phyloP scores from a whole-genome alignment of 1,140 invertebrate species.

The Drosophila sucinea region DNA sequence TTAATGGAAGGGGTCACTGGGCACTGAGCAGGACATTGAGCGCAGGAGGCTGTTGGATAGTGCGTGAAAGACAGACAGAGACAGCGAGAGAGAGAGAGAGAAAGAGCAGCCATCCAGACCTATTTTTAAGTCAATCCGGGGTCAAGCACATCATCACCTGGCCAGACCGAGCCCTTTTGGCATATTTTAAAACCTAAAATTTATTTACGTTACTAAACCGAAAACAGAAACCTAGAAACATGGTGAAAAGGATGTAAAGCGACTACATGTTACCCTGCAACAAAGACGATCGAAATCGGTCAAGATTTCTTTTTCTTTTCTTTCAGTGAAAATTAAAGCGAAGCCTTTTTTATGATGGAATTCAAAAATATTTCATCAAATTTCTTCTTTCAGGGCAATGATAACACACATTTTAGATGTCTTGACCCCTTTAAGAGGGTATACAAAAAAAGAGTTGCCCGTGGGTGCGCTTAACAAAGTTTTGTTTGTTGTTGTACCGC shows the following conservation, averaged over 20 bases:
- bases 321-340: no score
- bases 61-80: no score
- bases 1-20: conserved; percentile 2
- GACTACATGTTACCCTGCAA: neutral
- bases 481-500: conserved; percentile 38
- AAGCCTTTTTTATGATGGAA: no score
- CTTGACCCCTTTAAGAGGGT: neutral
- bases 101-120: conserved; percentile 10
- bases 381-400: no score
- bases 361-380: no score
- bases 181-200: conserved; percentile 62
- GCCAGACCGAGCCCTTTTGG: conserved; percentile 45
- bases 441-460: conserved; percentile 24
- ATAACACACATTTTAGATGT: no score
- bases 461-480: conserved; percentile 30
- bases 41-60: neutral
- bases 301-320: no score
- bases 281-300: neutral
- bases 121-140: conserved; percentile 58
- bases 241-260: neutral
- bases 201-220: conserved; percentile 64
- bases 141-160: conserved; percentile 47
- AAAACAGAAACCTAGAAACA: neutral
- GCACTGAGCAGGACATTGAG: neutral
- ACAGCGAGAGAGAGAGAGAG: neutral